Evolutionary conservation across 2,888 invertebrate genomes (phyloP), one percentile per base, ranked within the genome.

Genomic region (Eurytoma adleriae): DNA sequence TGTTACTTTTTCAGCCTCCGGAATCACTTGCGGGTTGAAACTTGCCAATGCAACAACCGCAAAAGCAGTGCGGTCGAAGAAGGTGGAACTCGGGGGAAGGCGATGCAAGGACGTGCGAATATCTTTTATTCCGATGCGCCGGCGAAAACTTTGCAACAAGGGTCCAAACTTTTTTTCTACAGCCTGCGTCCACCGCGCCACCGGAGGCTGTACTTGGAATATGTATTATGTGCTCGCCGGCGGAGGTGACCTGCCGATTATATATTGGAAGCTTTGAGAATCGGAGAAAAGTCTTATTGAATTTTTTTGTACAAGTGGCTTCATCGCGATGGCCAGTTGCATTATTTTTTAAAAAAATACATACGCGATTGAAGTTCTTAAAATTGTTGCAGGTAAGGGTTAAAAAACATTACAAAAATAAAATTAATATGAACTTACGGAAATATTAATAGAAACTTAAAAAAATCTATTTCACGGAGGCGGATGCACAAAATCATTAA

Each of bases 11-110:
- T 59, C 16, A 18, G 27, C 61, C 12, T 27, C 59, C 5, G 1
- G 48, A 59, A 59, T 71, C 61, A 72, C 54, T 72, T 62, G 61
- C 40, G 56, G 68, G 50, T 40, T 7, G 67, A 66, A 75, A 68
- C 13, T 75, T 61, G 59, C 61, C 68, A 48, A 61, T 64, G 14
- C 24, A 12, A 12, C 64, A 27, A 50, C 69, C 27, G 7, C 24
- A 4, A 14, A 27, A 30, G 18, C 27, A 18, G 1, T 13, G 24
- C 16, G 18, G 64, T 73, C 40, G 7, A 64, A 7, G 40, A 40
- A 73, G 64, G 59, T 20, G 68, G 67, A 61, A 75, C 68, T 68
- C 59, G 30, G 27, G 67, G 24, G 24, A 24, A 24, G 24, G 24
- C 24, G 24, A 24, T 24, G 2, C 27, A 40, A 4, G 7, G 20